Evolutionary conservation across 2,113 vertebrate species (phyloP).

Genomic region (Panthera tigris): DNA sequence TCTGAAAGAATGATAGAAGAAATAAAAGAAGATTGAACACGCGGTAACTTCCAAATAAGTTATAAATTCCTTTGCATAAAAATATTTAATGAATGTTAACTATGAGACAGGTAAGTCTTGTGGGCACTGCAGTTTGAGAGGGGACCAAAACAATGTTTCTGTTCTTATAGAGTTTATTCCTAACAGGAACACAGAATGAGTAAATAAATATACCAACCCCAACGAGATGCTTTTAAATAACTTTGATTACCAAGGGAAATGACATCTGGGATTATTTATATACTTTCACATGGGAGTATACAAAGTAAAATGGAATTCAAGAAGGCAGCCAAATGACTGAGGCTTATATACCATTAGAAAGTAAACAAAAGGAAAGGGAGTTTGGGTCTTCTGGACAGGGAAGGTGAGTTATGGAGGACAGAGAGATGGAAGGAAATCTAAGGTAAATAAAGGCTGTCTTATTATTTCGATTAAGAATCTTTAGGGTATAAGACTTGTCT

Average conservation of each 20-base stretch:
- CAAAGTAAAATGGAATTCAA: background rate
- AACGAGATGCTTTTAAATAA: background rate
- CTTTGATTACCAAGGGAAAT: background rate
- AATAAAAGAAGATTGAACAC: background rate
- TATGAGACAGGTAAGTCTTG: background rate
- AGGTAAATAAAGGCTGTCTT: background rate
- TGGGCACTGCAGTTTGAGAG: background rate
- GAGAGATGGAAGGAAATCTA: background rate
- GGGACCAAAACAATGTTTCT: background rate
- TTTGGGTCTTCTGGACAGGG: background rate
- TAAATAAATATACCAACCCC: background rate
- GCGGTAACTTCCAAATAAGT: background rate
- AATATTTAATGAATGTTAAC: too few relatives aligned
- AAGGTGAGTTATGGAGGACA: too few relatives aligned
- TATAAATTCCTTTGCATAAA: background rate
- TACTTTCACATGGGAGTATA: too few relatives aligned
- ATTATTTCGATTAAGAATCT: background rate
- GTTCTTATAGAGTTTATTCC: background rate
- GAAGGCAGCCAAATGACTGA: background rate
- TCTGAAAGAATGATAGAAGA: background rate
- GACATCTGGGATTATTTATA: background rate
- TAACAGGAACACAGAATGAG: background rate
- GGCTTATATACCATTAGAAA: background rate
- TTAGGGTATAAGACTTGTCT: background rate
- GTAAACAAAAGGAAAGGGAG: background rate